These are phyloP conservation scores for Proteles cristata DNA, from an alignment of 2,113 vertebrate species.

Conservation along the genomic window DNA sequence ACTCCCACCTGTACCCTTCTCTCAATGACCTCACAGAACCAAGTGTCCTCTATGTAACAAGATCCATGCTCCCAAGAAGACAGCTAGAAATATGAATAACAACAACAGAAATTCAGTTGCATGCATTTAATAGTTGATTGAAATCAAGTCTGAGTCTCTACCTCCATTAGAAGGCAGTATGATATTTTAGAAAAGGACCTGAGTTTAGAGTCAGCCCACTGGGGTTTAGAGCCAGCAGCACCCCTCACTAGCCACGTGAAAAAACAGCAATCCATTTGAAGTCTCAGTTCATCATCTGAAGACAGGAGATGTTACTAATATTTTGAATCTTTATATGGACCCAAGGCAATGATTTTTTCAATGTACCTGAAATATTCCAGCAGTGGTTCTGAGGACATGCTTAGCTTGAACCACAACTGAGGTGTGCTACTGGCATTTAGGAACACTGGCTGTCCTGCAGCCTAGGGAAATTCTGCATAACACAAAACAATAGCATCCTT, in stretches of 20 bases:
- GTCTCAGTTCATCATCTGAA: background rate
- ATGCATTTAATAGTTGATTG: background rate
- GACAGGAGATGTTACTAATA: background rate
- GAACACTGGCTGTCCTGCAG: background rate
- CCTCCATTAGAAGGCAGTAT: background rate
- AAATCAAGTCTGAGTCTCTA: background rate
- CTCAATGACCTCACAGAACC: background rate
- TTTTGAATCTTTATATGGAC: background rate
- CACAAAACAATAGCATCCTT: background rate
- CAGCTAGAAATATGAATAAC: background rate
- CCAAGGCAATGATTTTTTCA: background rate
- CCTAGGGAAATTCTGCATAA: background rate
- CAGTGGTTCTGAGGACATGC: background rate
- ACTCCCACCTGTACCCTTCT: background rate
- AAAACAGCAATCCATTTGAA: background rate
- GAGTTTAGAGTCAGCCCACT: background rate
- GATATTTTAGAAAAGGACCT: background rate
- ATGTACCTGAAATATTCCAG: background rate
- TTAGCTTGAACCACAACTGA: background rate
- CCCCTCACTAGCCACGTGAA: background rate
- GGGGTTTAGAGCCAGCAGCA: background rate
- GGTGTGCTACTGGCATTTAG: background rate
- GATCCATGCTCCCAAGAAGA: background rate
- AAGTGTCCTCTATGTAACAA: background rate
- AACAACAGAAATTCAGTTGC: background rate